Conservation (phyloP, 2,113 vertebrate genomes). For the Osmerus mordax region DNA sequence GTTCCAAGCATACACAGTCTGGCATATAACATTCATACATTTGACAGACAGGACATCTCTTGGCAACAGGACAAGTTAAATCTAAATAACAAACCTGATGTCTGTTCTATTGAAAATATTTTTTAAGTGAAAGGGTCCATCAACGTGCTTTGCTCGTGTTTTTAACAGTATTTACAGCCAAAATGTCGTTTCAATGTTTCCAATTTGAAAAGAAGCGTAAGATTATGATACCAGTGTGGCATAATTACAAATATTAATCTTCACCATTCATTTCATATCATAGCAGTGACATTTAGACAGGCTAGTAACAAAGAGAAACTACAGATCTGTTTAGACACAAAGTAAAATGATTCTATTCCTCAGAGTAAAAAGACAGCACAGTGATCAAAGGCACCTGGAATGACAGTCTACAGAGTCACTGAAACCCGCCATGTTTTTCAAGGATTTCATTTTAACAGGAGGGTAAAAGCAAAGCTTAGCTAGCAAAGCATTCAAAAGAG, state of each 20-base stretch:
- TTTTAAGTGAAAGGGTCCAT: conserved; percentile 58
- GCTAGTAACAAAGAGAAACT: conserved; percentile 60
- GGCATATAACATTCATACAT: conserved; percentile 62
- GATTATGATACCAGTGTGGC: conserved; percentile 63
- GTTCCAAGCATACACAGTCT: conserved; percentile 61
- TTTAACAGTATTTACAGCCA: conserved; percentile 69
- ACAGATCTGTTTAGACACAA: conserved; percentile 56
- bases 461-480: conserved; percentile 31
- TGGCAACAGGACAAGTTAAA: conserved; percentile 56
- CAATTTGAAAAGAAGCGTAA: conserved; percentile 57
- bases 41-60: conserved; percentile 57
- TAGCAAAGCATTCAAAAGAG: conserved; percentile 42
- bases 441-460: conserved; percentile 27
- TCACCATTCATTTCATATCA: conserved; percentile 66
- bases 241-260: conserved; percentile 66
- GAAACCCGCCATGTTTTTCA: conserved; percentile 43
- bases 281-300: conserved; percentile 60
- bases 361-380: conserved; percentile 43
- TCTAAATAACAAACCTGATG: conserved; percentile 55
- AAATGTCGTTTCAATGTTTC: conserved; percentile 65
- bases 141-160: conserved; percentile 64
- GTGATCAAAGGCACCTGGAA: conserved; percentile 54
- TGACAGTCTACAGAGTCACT: conserved; percentile 41
- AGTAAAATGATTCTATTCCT: conserved; percentile 47
- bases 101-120: conserved; percentile 55